These are phyloP conservation scores for Pangasius mekongensis DNA, from an alignment of 2,797 vertebrate species.

Conservation along the genomic window DNA sequence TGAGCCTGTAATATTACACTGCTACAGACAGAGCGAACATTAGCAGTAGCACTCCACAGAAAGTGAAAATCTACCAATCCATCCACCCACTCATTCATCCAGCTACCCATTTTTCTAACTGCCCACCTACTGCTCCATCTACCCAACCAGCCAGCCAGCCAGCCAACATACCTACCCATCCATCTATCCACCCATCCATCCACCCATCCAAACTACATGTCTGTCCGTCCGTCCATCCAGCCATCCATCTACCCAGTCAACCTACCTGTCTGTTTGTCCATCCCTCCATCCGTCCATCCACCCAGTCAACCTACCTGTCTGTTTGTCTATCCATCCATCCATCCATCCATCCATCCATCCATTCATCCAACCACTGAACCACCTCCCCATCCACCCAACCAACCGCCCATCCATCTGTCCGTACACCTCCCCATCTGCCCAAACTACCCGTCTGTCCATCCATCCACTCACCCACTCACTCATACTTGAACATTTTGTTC, in stretches of 20 bases:
- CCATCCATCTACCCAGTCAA: no score
- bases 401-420: background rate
- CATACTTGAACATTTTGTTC: background rate
- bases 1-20: background rate
- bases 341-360: no score
- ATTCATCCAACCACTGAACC: background rate
- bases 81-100: background rate
- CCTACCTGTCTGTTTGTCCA: background rate
- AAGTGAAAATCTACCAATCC: background rate
- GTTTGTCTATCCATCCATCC: background rate
- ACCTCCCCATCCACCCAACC: background rate
- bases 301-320: background rate
- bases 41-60: background rate
- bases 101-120: background rate
- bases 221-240: accelerated
- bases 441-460: background rate
- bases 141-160: background rate
- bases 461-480: background rate
- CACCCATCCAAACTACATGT: background rate
- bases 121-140: background rate
- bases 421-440: background rate
- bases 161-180: background rate
- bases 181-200: background rate
- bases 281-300: background rate
- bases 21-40: background rate